These are phyloP conservation scores for Cryptotis parvus DNA, from an alignment of 2,113 vertebrate species.

Conservation along the genomic window DNA sequence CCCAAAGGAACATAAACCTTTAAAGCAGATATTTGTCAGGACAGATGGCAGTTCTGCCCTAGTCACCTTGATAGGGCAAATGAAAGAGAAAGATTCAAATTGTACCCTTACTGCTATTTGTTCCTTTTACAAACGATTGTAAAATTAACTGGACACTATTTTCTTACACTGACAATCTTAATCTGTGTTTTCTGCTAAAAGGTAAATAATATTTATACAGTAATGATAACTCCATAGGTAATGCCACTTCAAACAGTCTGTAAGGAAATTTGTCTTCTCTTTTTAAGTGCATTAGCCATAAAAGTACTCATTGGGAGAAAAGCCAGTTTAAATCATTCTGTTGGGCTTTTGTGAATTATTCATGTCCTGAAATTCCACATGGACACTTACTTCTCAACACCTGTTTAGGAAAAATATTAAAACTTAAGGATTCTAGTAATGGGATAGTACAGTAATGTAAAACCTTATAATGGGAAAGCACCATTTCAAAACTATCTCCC, in stretches of 20 bases:
- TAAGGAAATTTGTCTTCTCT: background rate
- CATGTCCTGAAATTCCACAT: constrained; percentile 20
- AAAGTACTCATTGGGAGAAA: background rate
- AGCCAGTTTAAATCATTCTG: background rate
- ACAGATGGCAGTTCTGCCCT: background rate
- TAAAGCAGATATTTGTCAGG: constrained; percentile 48
- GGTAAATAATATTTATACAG: background rate
- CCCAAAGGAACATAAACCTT: constrained; percentile 51
- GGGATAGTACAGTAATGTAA: background rate
- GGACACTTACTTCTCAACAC: background rate
- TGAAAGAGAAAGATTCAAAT: constrained; percentile 4
- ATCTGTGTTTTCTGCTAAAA: background rate
- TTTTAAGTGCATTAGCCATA: background rate
- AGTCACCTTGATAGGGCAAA: constrained; percentile 45
- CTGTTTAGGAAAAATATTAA: constrained; percentile 27
- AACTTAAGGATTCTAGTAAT: background rate
- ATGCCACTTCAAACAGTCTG: background rate
- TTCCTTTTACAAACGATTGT: constrained; percentile 43
- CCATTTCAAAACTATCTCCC: constrained; percentile 3
- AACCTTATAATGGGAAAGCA: background rate
- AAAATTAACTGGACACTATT: constrained; percentile 16
- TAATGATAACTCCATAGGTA: background rate
- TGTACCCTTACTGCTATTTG: background rate
- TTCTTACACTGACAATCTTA: constrained; percentile 30
- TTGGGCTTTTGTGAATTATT: background rate